These are phyloP conservation scores for Melanchra persicariae DNA, from an alignment of 2,888 invertebrate species.

Conservation along the genomic window DNA sequence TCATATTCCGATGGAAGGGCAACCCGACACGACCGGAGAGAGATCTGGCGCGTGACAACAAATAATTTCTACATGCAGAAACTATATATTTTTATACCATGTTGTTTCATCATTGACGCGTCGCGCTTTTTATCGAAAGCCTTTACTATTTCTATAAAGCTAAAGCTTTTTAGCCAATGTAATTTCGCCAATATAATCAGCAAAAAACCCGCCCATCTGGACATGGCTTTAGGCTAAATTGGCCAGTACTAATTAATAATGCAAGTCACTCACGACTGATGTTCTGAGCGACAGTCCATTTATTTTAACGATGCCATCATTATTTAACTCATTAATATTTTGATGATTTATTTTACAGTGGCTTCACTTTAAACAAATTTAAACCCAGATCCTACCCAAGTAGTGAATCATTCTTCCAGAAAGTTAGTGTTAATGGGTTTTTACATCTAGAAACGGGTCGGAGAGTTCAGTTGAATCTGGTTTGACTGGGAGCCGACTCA, in stretches of 20 bases:
- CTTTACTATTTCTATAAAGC: neutral
- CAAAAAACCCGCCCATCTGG: neutral
- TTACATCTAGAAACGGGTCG: no score
- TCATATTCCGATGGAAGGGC: no score
- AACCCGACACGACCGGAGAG: no score
- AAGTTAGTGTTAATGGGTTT: no score
- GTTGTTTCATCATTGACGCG: neutral
- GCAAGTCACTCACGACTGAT: constrained; percentile 39
- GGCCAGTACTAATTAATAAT: constrained; percentile 20
- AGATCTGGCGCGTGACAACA: no score
- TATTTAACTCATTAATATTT: constrained; percentile 28
- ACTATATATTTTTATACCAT: neutral
- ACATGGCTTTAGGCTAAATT: constrained; percentile 17
- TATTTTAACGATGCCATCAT: constrained; percentile 38
- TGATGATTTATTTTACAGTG: constrained; percentile 18
- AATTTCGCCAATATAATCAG: neutral
- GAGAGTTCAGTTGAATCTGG: no score
- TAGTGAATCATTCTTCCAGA: neutral
- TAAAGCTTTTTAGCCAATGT: neutral
- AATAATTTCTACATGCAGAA: no score
- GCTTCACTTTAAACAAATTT: neutral
- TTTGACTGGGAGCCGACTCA: no score
- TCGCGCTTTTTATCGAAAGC: neutral
- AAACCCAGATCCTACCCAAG: no score
- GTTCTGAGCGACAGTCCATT: constrained; percentile 21